These are phyloP conservation scores for Drosophila asahinai DNA, from an alignment of 1,140 invertebrate species.

Conservation along the genomic window DNA sequence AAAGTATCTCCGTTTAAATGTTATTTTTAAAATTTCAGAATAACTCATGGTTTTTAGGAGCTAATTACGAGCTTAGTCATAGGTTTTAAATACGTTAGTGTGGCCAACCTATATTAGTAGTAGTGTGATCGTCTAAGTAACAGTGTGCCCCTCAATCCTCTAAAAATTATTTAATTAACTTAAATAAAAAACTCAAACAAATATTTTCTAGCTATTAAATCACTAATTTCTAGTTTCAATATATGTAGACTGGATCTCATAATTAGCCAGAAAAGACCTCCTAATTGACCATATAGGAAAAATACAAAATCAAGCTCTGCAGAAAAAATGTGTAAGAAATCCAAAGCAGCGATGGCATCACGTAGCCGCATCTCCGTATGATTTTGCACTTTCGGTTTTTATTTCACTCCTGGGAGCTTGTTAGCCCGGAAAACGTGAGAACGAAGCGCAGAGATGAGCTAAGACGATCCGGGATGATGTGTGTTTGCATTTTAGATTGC, in stretches of 20 bases:
- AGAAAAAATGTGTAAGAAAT: background rate
- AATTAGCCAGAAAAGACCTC: conserved; percentile 29
- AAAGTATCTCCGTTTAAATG: background rate
- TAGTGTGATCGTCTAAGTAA: background rate
- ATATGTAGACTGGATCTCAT: no score
- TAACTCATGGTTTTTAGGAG: no score
- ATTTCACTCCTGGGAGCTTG: conserved; percentile 81
- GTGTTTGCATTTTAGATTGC: conserved; percentile 76
- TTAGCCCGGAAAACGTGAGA: conserved; percentile 73
- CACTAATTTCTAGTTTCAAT: background rate
- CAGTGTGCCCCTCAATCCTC: background rate
- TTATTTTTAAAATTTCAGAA: background rate
- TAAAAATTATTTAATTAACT: no score
- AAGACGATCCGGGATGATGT: conserved; percentile 43
- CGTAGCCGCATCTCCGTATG: conserved; percentile 65
- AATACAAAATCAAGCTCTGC: background rate
- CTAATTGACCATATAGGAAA: conserved; percentile 54
- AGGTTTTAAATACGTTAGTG: background rate
- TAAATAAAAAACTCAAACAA: no score
- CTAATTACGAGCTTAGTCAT: conserved; percentile 3
- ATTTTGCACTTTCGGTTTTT: conserved; percentile 76
- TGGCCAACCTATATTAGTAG: background rate
- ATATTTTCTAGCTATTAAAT: background rate
- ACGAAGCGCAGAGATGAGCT: conserved; percentile 27
- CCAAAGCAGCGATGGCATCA: conserved; percentile 54